These are phyloP conservation scores for Trichacis sp. DNA, from an alignment of 2,888 invertebrate genomes.

Conservation along the genomic window DNA sequence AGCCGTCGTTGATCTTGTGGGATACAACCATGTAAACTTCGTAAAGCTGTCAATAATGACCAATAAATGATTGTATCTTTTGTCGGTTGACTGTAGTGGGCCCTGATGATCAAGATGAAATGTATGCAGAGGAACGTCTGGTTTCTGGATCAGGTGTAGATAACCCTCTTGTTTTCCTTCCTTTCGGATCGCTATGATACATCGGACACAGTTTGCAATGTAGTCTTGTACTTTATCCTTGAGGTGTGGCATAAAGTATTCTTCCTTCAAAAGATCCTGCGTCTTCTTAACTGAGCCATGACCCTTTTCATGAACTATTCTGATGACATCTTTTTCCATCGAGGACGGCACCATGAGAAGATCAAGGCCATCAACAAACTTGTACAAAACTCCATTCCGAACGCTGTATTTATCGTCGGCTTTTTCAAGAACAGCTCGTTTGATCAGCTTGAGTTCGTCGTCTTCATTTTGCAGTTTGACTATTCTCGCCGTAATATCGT, in stretches of 20 bases:
- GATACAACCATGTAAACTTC: slow-evolving; percentile 15
- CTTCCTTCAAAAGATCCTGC: slow-evolving; percentile 2
- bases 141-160: slow-evolving; percentile 15
- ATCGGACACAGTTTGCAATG: slow-evolving; percentile 17
- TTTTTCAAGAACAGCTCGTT: too few species aligned
- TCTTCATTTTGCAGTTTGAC: too few species aligned
- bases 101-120: slow-evolving; percentile 12
- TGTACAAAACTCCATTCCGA: too few species aligned
- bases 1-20: slow-evolving; percentile 1
- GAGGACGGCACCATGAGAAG: too few species aligned
- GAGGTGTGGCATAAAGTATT: slow-evolving; percentile 25
- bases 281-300: slow-evolving; percentile 15
- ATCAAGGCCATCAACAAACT: too few species aligned
- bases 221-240: slow-evolving; percentile 15
- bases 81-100: neutral
- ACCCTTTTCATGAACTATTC: slow-evolving; percentile 24
- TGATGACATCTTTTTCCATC: too few species aligned
- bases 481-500: too few species aligned
- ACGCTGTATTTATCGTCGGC: too few species aligned
- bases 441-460: too few species aligned
- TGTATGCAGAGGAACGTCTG: slow-evolving; percentile 8
- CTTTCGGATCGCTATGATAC: slow-evolving; percentile 17
- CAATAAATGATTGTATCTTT: slow-evolving; percentile 13
- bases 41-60: slow-evolving; percentile 6
- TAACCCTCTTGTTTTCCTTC: slow-evolving; percentile 22